Evolutionary conservation across 53 echinoderm and acorn worm genomes (phyloP).

Genomic region (Apostichopus leukothele): DNA sequence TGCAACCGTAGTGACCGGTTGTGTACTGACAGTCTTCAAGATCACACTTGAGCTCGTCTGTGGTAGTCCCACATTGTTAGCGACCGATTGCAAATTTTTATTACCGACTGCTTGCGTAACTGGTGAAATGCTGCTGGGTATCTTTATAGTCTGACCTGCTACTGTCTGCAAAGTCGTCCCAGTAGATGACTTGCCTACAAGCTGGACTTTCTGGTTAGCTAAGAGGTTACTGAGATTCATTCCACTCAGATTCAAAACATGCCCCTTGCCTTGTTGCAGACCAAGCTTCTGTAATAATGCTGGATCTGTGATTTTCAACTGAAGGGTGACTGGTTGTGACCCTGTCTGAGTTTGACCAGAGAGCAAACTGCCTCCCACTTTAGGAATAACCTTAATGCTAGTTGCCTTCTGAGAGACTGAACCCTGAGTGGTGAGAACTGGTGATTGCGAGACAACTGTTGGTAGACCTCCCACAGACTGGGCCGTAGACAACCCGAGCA

Average conservation of each 20-base stretch:
- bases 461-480: slow-evolving; percentile 7
- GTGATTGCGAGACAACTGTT: slow-evolving; percentile 14
- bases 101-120: slow-evolving; percentile 12
- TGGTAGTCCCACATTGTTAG: not conserved
- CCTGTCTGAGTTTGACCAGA: slow-evolving; percentile 3
- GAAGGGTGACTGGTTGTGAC: slow-evolving; percentile 77
- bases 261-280: slow-evolving; percentile 55
- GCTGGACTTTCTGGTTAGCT: slow-evolving; percentile 41
- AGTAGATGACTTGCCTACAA: slow-evolving; percentile 4
- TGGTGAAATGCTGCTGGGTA: not conserved
- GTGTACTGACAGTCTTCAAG: not conserved
- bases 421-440: slow-evolving; percentile 1
- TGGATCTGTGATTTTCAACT: slow-evolving; percentile 74
- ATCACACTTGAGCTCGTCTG: slow-evolving; percentile 28
- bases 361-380: slow-evolving; percentile 4
- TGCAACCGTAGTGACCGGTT: slow-evolving; percentile 4
- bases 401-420: slow-evolving; percentile 25
- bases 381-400: slow-evolving; percentile 15
- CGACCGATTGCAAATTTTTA: not conserved
- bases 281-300: slow-evolving; percentile 73
- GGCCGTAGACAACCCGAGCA: not conserved
- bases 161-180: not conserved
- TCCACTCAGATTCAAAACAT: slow-evolving; percentile 58
- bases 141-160: not conserved
- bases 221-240: slow-evolving; percentile 38